Conservation (phyloP, 2,797 vertebrate genomes). For the Rhinophrynus dorsalis region DNA sequence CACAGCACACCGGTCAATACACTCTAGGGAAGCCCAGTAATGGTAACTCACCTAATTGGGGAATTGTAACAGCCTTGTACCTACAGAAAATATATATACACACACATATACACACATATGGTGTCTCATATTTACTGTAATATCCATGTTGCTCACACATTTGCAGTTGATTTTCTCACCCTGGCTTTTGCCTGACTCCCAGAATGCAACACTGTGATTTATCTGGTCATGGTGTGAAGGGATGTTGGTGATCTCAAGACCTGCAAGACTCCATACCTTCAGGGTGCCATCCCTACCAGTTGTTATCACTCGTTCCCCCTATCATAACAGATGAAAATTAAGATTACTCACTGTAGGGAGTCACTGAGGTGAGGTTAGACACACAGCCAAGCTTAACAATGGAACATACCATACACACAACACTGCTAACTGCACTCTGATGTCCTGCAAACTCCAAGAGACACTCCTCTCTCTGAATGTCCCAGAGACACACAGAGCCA, state of each 20-base stretch:
- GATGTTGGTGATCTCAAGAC: conserved; percentile 75
- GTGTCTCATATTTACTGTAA: too few species aligned
- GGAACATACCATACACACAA: conserved; percentile 71
- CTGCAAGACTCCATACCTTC: conserved; percentile 77
- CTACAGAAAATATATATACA: too few species aligned
- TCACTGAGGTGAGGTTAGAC: too few species aligned
- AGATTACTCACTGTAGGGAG: too few species aligned
- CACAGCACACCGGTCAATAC: too few species aligned
- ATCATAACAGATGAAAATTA: conserved; percentile 14
- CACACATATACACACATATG: too few species aligned
- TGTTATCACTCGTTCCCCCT: conserved; percentile 74
- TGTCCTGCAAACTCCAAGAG: conserved; percentile 71
- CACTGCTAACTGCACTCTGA: conserved; percentile 67
- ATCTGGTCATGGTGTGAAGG: conserved; percentile 72
- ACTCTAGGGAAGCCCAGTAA: too few species aligned
- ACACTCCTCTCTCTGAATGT: conserved; percentile 59
- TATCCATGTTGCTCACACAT: too few species aligned
- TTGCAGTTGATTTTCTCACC: conserved; percentile 11
- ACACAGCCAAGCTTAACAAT: background rate
- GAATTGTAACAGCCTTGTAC: too few species aligned
- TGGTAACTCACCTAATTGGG: too few species aligned
- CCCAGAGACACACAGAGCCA: conserved; percentile 76
- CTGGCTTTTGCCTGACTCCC: conserved; percentile 5
- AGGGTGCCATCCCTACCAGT: conserved; percentile 74
- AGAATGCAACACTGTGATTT: conserved; percentile 66